These are phyloP conservation scores for Melolontha melolontha DNA, from an alignment of 2,888 invertebrate genomes.

Conservation along the genomic window DNA sequence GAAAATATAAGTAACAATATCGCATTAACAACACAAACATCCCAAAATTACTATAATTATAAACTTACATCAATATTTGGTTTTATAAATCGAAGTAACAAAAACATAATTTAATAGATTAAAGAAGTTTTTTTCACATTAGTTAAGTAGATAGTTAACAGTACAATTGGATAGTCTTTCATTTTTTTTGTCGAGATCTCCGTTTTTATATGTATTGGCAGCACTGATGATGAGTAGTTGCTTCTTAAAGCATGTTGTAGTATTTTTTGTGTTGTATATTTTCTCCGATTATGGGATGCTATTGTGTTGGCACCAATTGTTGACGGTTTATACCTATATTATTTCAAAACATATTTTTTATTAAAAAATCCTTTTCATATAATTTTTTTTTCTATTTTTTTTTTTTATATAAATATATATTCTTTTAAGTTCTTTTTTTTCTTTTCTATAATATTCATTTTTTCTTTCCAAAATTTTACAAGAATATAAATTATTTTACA, in stretches of 20 bases:
- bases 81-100: conserved; percentile 8
- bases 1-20: conserved; percentile 14
- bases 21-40: conserved; percentile 35
- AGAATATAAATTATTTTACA: conserved; percentile 34
- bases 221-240: conserved; percentile 39
- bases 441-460: conserved; percentile 8
- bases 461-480: conserved; percentile 19
- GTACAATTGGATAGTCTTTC: conserved; percentile 23
- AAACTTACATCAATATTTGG: conserved; percentile 23
- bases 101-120: not conserved
- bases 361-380: conserved; percentile 34
- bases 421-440: conserved; percentile 22
- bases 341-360: conserved; percentile 44
- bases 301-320: conserved; percentile 41
- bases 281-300: conserved; percentile 44
- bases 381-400: conserved; percentile 1
- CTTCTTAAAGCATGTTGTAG: conserved; percentile 34
- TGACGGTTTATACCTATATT: conserved; percentile 45
- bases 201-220: conserved; percentile 38
- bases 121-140: conserved; percentile 25
- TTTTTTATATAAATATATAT: conserved; percentile 11
- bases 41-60: conserved; percentile 36
- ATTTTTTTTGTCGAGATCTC: conserved; percentile 12
- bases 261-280: conserved; percentile 35
- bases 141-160: conserved; percentile 11